Base-by-base conservation (phyloP, 1,140 invertebrate species). In the Lepidostoma basale region DNA sequence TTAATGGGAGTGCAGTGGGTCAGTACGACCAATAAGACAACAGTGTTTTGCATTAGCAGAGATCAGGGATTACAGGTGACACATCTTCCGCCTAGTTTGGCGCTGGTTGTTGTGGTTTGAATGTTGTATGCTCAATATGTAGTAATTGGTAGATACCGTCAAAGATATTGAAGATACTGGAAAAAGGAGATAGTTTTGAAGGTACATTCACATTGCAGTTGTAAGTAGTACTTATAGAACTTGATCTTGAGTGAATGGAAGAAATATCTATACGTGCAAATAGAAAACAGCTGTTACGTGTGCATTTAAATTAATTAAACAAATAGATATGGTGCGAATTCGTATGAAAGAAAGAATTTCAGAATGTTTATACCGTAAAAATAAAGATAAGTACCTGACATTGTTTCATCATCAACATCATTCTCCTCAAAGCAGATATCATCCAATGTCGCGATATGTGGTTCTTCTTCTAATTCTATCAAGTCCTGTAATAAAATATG, bases 351-450 rank as follows among this genome's bases (percentile, higher is more conserved):
- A 14, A 44, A n/a, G 18, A 44, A 1, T 16, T 44, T 1, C 18
- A 44, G 18, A 44, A 44, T 44, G 3, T 42, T 42, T 9, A 42
- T 42, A 9, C 18, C 6, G 6, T n/a, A 44, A 14, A 16, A 1
- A 3, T 6, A 23, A 26, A 49, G 18, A 20, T 54, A n/a, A 54
- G 81, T 78, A 90, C 89, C 91, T 76, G 88, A 92, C 88, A 94
- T 92, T 1, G 91, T 92, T 83, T 94, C 92, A 73, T 93, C 89
- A 75, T 92, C 90, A 3, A 92, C 87, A 74, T 92, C 91, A 77
- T 92, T 93, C 76, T 92, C 90, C 73, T 92, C 91, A 75, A 89
- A 89, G 23, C 86, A 89, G 77, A 85, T 85, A 22, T 86, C 84
- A 67, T 86, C 81, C 3, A 76, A 73, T 56, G 47, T 63, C 9